These are phyloP conservation scores for Dendronephthya gigantea DNA, from an alignment of 64 coral and sea anemone genomes.

Conservation along the genomic window DNA sequence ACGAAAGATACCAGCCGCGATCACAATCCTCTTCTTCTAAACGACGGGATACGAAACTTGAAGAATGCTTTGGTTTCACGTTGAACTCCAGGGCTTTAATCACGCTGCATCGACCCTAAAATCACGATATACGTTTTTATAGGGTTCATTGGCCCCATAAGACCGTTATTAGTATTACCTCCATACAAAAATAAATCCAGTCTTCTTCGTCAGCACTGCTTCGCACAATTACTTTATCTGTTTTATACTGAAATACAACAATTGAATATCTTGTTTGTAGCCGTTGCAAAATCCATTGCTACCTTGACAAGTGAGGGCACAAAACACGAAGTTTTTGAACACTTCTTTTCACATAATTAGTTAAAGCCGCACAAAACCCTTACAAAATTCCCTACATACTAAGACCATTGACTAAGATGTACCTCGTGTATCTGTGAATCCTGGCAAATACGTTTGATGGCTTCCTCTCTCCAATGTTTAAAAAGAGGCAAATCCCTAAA, in stretches of 20 bases:
- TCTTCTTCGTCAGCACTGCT: slow-evolving; percentile 56
- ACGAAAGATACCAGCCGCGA: neutral
- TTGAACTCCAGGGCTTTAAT: slow-evolving; percentile 69
- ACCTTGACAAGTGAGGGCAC: no score
- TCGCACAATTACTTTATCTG: slow-evolving; percentile 73
- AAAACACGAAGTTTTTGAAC: neutral
- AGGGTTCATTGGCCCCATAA: neutral
- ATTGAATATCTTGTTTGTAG: neutral
- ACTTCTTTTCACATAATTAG: no score
- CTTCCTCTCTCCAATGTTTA: slow-evolving; percentile 62
- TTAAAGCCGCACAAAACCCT: no score
- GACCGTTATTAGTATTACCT: slow-evolving; percentile 28
- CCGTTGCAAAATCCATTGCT: neutral
- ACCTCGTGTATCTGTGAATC: slow-evolving; percentile 93
- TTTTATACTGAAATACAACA: slow-evolving; percentile 54
- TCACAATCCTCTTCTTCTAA: neutral
- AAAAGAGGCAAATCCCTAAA: slow-evolving; percentile 63
- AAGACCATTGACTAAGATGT: no score
- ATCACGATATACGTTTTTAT: neutral
- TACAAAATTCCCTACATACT: no score
- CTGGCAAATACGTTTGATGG: slow-evolving; percentile 62
- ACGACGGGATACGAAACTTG: slow-evolving; percentile 18
- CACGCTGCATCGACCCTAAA: slow-evolving; percentile 77
- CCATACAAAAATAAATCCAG: slow-evolving; percentile 94
- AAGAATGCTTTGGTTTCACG: neutral